Evolutionary conservation across 2,797 vertebrate genomes (phyloP).

Genomic region (Eurystomus glaucurus): DNA sequence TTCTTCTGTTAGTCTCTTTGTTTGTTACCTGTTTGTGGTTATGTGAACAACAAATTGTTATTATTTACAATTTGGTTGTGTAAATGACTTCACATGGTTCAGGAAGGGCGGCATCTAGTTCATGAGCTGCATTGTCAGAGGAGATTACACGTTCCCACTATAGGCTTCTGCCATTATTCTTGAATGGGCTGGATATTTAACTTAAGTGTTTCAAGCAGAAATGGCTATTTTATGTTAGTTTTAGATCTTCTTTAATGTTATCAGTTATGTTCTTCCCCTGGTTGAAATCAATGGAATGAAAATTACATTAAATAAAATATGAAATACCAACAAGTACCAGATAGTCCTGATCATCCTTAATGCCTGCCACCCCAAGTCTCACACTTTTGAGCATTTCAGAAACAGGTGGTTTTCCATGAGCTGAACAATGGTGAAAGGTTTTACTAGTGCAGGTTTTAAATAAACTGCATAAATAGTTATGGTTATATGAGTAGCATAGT

Average conservation of each 20-base stretch:
- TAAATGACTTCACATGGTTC: background rate
- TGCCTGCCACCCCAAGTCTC: background rate
- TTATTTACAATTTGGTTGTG: background rate
- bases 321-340: background rate
- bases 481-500: background rate
- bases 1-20: background rate
- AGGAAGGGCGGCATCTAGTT: background rate
- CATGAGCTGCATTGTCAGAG: background rate
- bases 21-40: background rate
- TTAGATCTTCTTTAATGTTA: background rate
- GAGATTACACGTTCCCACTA: fast-evolving
- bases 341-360: background rate
- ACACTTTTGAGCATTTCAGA: background rate
- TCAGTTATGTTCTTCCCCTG: background rate
- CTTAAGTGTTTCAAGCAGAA: background rate
- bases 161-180: background rate
- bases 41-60: background rate
- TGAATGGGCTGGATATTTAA: background rate
- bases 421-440: background rate
- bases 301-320: background rate
- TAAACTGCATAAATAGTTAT: background rate
- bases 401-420: background rate
- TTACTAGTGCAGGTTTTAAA: background rate
- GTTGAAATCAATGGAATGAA: background rate
- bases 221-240: background rate